A percentile compares a stretch with the other conserved stretches of the same genome.
phyloP scores from a whole-genome alignment of 2,888 invertebrate genomes.

The Orchestes rusci region DNA sequence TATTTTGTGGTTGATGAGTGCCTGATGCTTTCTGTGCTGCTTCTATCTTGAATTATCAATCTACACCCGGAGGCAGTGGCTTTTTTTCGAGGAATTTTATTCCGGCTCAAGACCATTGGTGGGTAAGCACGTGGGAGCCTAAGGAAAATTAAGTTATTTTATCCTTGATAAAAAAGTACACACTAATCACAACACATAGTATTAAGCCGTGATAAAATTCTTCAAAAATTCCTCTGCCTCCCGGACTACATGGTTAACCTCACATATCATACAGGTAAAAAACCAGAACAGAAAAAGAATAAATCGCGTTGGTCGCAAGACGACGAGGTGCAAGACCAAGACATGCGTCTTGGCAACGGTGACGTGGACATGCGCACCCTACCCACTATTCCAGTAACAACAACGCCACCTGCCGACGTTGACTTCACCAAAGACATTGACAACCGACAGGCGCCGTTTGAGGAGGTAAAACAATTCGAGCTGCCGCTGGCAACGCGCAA shows the following conservation, averaged over 20 bases:
- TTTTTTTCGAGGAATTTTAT: too few species aligned
- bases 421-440: conserved; percentile 42
- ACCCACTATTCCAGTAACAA: conserved; percentile 23
- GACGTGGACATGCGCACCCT: conserved; percentile 44
- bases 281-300: conserved; percentile 20
- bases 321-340: conserved; percentile 40
- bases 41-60: too few species aligned
- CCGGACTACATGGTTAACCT: background rate
- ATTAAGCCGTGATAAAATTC: too few species aligned
- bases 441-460: conserved; percentile 38
- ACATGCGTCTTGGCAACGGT: conserved; percentile 43
- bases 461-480: conserved; percentile 4
- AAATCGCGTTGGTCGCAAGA: conserved; percentile 43
- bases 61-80: too few species aligned
- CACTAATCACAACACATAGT: too few species aligned
- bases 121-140: too few species aligned
- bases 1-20: too few species aligned
- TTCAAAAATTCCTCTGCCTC: conserved; percentile 6
- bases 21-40: too few species aligned
- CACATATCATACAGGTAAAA: conserved; percentile 22
- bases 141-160: too few species aligned
- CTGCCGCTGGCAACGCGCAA: conserved; percentile 56
- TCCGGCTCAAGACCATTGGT: too few species aligned
- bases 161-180: too few species aligned
- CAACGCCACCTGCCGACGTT: conserved; percentile 24